Base-by-base conservation (phyloP, 2,888 invertebrate genomes). In the Andrena praecox region DNA sequence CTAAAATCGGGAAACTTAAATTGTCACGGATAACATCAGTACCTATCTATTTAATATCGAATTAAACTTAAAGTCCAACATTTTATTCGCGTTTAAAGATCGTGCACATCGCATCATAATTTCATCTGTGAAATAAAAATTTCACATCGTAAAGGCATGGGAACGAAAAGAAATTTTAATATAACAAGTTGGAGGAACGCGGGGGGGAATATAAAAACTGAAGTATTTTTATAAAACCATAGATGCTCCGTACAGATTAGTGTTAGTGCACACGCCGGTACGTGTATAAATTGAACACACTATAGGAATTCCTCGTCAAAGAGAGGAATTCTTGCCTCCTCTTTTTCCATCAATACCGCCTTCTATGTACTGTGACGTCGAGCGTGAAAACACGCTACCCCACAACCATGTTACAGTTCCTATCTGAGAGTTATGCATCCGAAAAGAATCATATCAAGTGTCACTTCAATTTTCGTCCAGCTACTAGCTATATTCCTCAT, bases 261-360 rank as follows among this genome's bases (percentile, higher is more conserved):
- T 77, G 71, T 74, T 73, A 59, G 82, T 70, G 29, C 74, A 70
- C 67, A 83, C 50, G 66, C 24, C 70, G 77, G 74, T 83, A 77
- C 82, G 70, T 71, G 70, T 77, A 82, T 83, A 83, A 83, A 82
- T 83, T 83, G 83, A 82, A 83, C 77, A 70, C 82, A 74, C 70
- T 83, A 82, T 73, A 82, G 82, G 86, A 86, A 87, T 86, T 85
- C 86, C 85, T 88, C 88, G 89, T 89, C 90, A 89, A 91, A 91
- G 91, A 85, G 88, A 85, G 88, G 87, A 89, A 90, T 85, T 87
- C 78, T 78, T 79, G 72, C 75, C 71, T 71, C 73, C 80, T 76
- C 84, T 87, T 81, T 85, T 85, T 77, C 74, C 70, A 31, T 50
- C 83, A 62, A 74, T 77, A 79, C 76, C 67, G 75, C 70, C 75